Base-by-base conservation (phyloP, 2,888 invertebrate species). In the Eilema griseolum region DNA sequence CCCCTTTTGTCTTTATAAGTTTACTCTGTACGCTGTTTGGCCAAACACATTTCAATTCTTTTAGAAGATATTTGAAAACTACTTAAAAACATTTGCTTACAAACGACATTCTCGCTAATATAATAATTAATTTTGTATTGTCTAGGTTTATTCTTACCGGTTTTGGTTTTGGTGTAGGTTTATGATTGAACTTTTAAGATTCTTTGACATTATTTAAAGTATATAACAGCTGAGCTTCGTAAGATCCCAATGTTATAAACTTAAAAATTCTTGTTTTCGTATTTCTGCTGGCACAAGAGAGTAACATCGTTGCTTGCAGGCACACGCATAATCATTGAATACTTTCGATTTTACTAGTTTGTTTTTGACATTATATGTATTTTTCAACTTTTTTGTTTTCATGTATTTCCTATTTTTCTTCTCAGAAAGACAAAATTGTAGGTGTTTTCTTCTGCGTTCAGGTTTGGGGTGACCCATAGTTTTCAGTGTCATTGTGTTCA, bases 261-360 rank as follows among this genome's bases (percentile, higher is more conserved):
- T 68, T 78, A 26, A 75, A 31, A 77, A 77, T 33, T 74, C 74
- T 67, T 71, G 41, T 68, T 72, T 69, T 66, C 78, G 26, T 71
- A 16, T 67, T 69, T 78, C 69, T 62, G 37, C 56, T 62, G 73
- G 23, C 61, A 77, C 65, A 37, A 64, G 24, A 20, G 5, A 59
- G 31, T 41, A 11, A 70, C 75, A 74, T 26, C 57, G 65, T 41
- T 62, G 60, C 12, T 63, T 62, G 57, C 71, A 72, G 16, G 37
- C 16, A 37, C 74, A 75, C 11, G 61, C 8, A 70, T 70, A 71
- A 57, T 73, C 67, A 12, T 59, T 26, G 37, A 76, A 76, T 69
- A 61, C 52, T 72, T 76, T 76, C 1, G 74, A 60, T 66, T 23
- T 24, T 52, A 76, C 61, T 70, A 56, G 33, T 70, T 73, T 70